These are phyloP conservation scores for Probosciger aterrimus DNA, from an alignment of 2,113 vertebrate genomes.

Conservation along the genomic window DNA sequence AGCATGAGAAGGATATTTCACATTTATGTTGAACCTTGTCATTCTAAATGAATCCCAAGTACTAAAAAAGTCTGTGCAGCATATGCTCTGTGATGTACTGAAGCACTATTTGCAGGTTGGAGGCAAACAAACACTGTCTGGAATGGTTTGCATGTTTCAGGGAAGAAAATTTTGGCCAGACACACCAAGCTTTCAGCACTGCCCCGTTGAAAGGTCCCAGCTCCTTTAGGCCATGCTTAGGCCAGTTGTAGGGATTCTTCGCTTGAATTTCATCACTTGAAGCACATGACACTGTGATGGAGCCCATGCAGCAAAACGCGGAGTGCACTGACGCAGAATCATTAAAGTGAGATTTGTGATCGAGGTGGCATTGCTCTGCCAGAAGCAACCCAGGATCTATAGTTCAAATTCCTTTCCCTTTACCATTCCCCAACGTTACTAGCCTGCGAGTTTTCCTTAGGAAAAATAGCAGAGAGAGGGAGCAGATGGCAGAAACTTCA, in stretches of 20 bases:
- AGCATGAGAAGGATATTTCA: not conserved
- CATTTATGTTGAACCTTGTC: not conserved
- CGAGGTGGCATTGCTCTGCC: not conserved
- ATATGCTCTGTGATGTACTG: not conserved
- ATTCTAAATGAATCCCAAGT: not conserved
- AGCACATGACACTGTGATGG: not conserved
- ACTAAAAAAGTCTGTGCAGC: not conserved
- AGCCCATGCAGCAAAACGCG: fast-evolving
- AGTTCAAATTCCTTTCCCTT: not conserved
- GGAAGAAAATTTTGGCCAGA: not conserved
- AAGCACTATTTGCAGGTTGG: fast-evolving
- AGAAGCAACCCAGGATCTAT: not conserved
- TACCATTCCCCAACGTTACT: fast-evolving
- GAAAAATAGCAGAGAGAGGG: not conserved
- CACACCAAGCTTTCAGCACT: not conserved
- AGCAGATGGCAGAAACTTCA: not conserved
- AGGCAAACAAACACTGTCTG: not conserved
- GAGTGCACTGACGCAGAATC: not conserved
- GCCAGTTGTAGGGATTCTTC: not conserved
- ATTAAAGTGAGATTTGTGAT: not conserved
- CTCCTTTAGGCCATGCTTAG: not conserved
- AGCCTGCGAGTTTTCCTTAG: not conserved
- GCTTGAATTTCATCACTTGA: not conserved
- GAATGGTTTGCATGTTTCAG: not conserved
- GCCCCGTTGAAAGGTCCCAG: not conserved